phyloP scores from a whole-genome alignment of 2,113 vertebrate genomes.

The Dendropsophus ebraccatus region DNA sequence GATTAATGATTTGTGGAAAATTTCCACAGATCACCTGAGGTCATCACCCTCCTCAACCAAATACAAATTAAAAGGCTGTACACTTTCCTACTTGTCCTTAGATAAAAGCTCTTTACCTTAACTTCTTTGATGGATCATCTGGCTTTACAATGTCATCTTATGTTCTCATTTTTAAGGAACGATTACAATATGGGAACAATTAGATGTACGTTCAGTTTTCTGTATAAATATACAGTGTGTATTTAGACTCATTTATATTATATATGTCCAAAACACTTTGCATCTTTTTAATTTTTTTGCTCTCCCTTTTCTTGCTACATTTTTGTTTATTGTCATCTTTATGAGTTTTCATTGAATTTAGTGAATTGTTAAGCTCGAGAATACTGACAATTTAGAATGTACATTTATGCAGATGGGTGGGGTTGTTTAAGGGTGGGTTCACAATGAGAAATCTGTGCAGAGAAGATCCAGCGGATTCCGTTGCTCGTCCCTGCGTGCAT shows the following conservation, averaged over 20 bases:
- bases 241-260: slow-evolving; percentile 4
- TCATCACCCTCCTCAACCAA: not conserved
- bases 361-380: not conserved
- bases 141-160: not conserved
- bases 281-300: not conserved
- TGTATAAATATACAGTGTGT: not conserved
- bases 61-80: not conserved
- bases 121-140: not conserved
- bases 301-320: not conserved
- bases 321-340: not conserved
- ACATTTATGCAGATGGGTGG: not conserved
- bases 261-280: not conserved
- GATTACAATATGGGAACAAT: slow-evolving; percentile 12
- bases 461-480: no score
- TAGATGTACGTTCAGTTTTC: not conserved
- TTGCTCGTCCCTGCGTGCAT: no score
- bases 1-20: not conserved
- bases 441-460: no score
- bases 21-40: not conserved
- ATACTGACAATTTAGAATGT: not conserved
- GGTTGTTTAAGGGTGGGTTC: no score
- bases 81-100: not conserved
- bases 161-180: not conserved
- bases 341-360: not conserved
- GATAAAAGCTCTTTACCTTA: not conserved